These are phyloP conservation scores for cattle (Bos taurus) DNA, from an alignment of 2,113 vertebrate genomes.

Conservation along the genomic window ARS-UCD2.0 NC_037332.1:22400501-22401000, in stretches of 20 bases:
- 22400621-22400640: not conserved
- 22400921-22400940: constrained; percentile 63
- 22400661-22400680: constrained; percentile 15
- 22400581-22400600: not conserved
- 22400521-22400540: not conserved
- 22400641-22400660: not conserved
- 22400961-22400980: constrained; percentile 55
- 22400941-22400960: constrained; percentile 64
- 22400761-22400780: constrained; percentile 28
- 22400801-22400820: constrained; percentile 20
- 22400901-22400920: constrained; percentile 73
- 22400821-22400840: constrained; percentile 61
- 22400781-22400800: constrained; percentile 41
- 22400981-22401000: not conserved
- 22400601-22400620: not conserved
- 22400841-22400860: constrained; percentile 59
- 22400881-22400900: constrained; percentile 55
- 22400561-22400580: not conserved
- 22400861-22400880: constrained; percentile 51
- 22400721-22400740: constrained; percentile 49
- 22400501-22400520: not conserved
- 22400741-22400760: constrained; percentile 47
- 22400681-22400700: constrained; percentile 7
- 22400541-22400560: not conserved
- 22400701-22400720: not conserved